Evolutionary conservation across 1,140 invertebrate species (phyloP).

Genomic region (Plectus sambesii): DNA sequence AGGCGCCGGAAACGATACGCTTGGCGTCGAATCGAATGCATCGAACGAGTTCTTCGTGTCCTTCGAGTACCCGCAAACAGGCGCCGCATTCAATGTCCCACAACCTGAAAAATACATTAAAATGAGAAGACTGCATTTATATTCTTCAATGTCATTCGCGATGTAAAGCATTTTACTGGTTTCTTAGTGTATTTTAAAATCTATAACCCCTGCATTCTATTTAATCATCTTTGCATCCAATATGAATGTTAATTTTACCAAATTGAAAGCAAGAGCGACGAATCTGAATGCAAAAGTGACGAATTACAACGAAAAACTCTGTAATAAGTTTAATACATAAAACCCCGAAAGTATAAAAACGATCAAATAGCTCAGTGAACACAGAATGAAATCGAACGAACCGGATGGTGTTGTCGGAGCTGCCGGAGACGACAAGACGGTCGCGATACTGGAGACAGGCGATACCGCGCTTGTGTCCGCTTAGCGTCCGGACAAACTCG

Average conservation of each 20-base stretch:
- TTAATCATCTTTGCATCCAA: no score
- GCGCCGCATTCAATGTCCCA: conserved; percentile 99
- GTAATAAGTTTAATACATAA: no score
- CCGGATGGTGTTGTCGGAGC: conserved; percentile 96
- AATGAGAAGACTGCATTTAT: neutral
- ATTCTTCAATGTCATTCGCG: no score
- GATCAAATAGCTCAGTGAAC: neutral
- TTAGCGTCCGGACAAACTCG: conserved; percentile 96
- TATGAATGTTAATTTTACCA: no score
- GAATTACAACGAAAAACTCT: no score
- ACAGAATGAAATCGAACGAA: conserved; percentile 44
- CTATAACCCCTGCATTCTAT: no score
- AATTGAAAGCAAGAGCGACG: no score
- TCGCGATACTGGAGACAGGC: conserved; percentile 97
- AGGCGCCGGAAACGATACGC: conserved; percentile 95
- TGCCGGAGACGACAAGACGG: conserved; percentile 90
- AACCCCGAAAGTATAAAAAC: no score
- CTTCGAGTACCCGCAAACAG: conserved; percentile 90
- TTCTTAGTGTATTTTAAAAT: no score
- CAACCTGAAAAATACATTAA: conserved; percentile 57
- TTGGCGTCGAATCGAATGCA: conserved; percentile 95
- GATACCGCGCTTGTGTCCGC: conserved; percentile 96
- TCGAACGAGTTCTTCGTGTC: conserved; percentile 93
- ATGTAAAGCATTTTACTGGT: no score
- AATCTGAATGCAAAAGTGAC: no score